A percentile compares a stretch with the other conserved stretches of the same genome.
Evolutionary conservation across 2,888 invertebrate species (phyloP).

Genomic region (Euplexia lucipara): DNA sequence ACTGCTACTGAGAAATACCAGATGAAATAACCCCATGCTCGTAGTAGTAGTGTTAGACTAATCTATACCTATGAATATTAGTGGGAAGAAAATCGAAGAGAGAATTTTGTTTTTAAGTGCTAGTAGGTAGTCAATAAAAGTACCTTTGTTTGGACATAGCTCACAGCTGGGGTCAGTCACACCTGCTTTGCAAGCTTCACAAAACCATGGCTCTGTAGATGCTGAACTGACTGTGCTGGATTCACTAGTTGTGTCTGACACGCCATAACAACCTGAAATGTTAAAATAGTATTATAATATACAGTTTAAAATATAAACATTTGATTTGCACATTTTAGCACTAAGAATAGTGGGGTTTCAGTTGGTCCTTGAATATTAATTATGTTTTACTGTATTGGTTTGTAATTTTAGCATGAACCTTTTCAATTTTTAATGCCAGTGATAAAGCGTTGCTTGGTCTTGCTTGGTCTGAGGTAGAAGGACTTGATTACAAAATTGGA

Average conservation of each 20-base stretch:
- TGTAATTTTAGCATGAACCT: neutral
- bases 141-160: constrained; percentile 97
- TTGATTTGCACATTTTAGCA: neutral
- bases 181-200: constrained; percentile 99
- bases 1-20: too few species aligned
- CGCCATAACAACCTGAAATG: constrained; percentile 96
- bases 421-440: neutral
- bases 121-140: neutral
- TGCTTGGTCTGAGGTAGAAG: neutral
- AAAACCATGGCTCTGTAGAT: constrained; percentile 99
- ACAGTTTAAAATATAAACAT: neutral
- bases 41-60: too few species aligned
- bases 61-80: neutral
- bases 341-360: too few species aligned
- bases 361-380: too few species aligned
- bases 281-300: neutral
- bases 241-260: constrained; percentile 97
- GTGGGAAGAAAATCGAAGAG: neutral
- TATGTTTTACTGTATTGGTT: neutral
- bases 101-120: too few species aligned
- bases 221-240: constrained; percentile 98
- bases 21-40: too few species aligned
- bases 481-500: neutral
- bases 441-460: neutral
- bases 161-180: constrained; percentile 97